These are phyloP conservation scores for Ferdinandea cuprea DNA, from an alignment of 2,888 invertebrate species.

Conservation along the genomic window DNA sequence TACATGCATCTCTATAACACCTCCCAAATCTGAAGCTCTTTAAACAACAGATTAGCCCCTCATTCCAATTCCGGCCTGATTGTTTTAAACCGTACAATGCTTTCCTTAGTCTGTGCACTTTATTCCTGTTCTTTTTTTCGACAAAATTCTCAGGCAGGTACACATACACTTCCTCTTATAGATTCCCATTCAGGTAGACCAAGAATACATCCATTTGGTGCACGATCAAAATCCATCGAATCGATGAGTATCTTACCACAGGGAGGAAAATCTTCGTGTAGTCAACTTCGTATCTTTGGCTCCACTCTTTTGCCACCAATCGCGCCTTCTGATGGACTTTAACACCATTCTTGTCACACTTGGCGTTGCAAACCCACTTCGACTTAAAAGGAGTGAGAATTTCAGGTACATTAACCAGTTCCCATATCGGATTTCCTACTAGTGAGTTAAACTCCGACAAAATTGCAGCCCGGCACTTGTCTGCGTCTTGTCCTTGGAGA, in stretches of 20 bases:
- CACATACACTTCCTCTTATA: slow-evolving; percentile 35
- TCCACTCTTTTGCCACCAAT: too few species aligned
- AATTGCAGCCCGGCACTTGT: slow-evolving; percentile 66
- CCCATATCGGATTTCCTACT: slow-evolving; percentile 71
- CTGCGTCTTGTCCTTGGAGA: slow-evolving; percentile 25
- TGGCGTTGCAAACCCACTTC: too few species aligned
- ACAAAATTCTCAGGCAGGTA: slow-evolving; percentile 24
- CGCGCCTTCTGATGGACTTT: too few species aligned
- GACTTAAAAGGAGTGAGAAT: slow-evolving; percentile 19
- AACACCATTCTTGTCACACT: too few species aligned
- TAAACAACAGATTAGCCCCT: too few species aligned
- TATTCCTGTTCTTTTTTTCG: neutral
- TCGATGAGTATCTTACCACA: slow-evolving; percentile 28
- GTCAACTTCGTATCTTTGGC: too few species aligned
- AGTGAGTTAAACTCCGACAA: slow-evolving; percentile 73
- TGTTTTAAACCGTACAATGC: slow-evolving; percentile 15
- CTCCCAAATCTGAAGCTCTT: too few species aligned
- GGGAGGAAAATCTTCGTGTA: too few species aligned
- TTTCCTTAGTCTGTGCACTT: slow-evolving; percentile 23
- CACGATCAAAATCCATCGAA: slow-evolving; percentile 41
- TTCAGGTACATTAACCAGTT: slow-evolving; percentile 34
- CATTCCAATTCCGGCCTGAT: too few species aligned
- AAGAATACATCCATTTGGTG: slow-evolving; percentile 38
- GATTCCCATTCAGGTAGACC: slow-evolving; percentile 32
- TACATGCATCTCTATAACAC: too few species aligned